Evolutionary conservation across 1,140 invertebrate genomes (phyloP), one percentile per base, ranked within the genome.

Genomic region (Prorops nasuta): DNA sequence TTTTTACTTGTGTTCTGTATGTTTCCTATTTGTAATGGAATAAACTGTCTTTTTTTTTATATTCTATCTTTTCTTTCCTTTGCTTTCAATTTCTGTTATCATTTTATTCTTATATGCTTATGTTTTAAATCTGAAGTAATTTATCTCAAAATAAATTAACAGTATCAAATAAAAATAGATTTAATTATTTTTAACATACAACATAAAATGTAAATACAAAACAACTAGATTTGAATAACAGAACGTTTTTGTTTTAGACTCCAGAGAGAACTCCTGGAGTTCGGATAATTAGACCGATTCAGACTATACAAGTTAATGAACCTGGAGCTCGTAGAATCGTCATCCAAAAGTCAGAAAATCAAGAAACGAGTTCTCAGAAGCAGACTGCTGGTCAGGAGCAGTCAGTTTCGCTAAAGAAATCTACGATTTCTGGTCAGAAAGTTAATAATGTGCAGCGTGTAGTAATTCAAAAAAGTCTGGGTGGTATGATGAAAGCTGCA

Each of bases 241-340:
- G n/a, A 24, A 20, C 39, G 28, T 54, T 56, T 65, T 52, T 60
- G 38, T 56, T 56, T 7, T 57, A 63, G 62, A 51, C 18, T 16
- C 9, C 55, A 42, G 68, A 71, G 18, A 69, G 63, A 51, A 19
- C 46, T 43, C 4, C 58, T 16, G 43, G 49, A 21, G 42, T 58
- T 15, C 64, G 73, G 36, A 71, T 74, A 35, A 55, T 76, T 2
- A 54, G 72, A 18, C 63, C 69, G 4, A 55, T 72, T 40, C 69
- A 62, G 39, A 52, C 57, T 10, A 45, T 63, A 43, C 60, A 64
- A 22, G 22, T 49, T 43, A 68, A 51, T 6, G 51, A 62, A n/a
- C 18, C 39, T 39, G 55, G 55, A n/a, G 37, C 42, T 2, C 55
- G 66, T 42, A 49, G 66, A 39, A 55, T 70, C 2, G 66, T 69